These are phyloP conservation scores for Theristicus caerulescens DNA, from an alignment of 2,113 vertebrate species.

Conservation along the genomic window DNA sequence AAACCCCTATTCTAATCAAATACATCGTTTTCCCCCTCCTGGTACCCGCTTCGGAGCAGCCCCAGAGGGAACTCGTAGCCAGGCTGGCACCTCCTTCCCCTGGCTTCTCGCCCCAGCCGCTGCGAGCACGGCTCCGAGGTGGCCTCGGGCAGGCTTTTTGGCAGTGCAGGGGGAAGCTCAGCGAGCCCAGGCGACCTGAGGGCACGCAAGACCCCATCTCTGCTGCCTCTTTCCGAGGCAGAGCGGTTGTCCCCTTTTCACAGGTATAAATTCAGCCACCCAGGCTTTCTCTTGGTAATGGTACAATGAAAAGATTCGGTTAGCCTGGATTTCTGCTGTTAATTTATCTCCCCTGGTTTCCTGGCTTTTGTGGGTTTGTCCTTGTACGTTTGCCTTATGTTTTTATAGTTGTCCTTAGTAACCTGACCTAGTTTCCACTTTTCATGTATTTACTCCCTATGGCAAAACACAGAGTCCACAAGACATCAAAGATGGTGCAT, in stretches of 20 bases:
- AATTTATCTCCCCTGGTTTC: not conserved
- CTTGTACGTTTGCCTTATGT: not conserved
- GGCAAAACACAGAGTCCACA: not conserved
- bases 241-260: rapidly evolving
- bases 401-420: not conserved
- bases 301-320: not conserved
- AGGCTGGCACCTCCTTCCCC: not conserved
- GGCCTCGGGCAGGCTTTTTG: rapidly evolving
- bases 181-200: rapidly evolving
- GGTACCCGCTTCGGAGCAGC: rapidly evolving
- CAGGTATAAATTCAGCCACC: not conserved
- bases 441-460: not conserved
- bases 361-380: not conserved
- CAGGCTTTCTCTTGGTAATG: not conserved
- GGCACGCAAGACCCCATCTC: rapidly evolving
- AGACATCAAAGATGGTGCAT: not conserved
- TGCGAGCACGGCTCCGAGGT: rapidly evolving
- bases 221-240: not conserved
- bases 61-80: rapidly evolving
- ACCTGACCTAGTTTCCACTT: constrained; percentile 9
- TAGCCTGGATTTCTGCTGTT: not conserved
- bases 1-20: not conserved
- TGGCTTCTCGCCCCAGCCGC: not conserved
- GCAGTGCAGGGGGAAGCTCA: not conserved
- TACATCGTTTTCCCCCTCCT: not conserved